Evolutionary conservation across 2,113 vertebrate species (phyloP), one percentile per base, ranked within the genome.

Genomic region (Gnathonemus echidnorhynchus): DNA sequence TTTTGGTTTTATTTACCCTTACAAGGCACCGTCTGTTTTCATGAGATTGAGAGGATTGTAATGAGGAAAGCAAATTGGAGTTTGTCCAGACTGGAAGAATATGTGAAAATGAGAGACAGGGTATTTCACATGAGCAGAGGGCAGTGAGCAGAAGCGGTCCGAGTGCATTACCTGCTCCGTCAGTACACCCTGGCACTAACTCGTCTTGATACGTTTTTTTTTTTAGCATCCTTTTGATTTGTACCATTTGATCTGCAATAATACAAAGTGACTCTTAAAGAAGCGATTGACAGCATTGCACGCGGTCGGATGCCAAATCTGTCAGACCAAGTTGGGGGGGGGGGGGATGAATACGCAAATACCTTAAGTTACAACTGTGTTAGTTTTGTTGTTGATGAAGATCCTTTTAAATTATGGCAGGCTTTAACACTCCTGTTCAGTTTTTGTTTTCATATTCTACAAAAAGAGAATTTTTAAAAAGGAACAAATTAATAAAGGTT

Each of bases 121-220:
- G 39, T 21, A 48, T 89, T 66, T 13, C 77, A 56, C 5, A 5
- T 5, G 58, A 46, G n/a, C 94, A 91, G 66, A 90, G 90, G 91
- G 87, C 90, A 89, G 42, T 39, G 77, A 19, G 7, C 48, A 45
- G 19, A 13, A 52, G 17, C 1, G 17, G 52, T 5, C 70, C 90
- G 88, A 45, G 93, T 92, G 93, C 94, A 94, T 93, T 91, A 92
- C 93, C 93, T 90, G 93, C 93, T 94, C 95, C 13, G 94, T 97
- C 97, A 96, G 97, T 97, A 97, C 98, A 97, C 97, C 97, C 97
- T 97, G 98, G 98, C 98, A 99, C 98, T 98, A 98, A 98, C 98
- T 89, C 94, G 97, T 97, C 97, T 96, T 97, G 94, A 93, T 95
- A 94, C 50, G 7, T 27, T 90, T 24, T 52, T 56, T 56, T 21